A percentile compares a stretch with the other conserved stretches of the same genome.
These are phyloP conservation scores for Orthosia gothica DNA, from an alignment of 2,888 invertebrate genomes.

Conservation along the genomic window DNA sequence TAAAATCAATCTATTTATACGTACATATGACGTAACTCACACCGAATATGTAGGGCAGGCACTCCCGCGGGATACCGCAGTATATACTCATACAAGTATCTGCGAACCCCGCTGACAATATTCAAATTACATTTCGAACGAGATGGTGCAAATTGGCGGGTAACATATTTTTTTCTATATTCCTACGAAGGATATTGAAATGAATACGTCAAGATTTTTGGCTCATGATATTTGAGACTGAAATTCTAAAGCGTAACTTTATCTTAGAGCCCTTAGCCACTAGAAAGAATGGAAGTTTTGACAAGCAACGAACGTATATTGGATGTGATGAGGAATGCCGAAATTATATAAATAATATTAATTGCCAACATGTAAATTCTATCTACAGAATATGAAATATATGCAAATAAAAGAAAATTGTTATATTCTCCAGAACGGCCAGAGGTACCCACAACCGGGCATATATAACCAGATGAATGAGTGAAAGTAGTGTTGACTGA, in stretches of 20 bases:
- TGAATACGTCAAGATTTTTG: slow-evolving; percentile 51
- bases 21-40: slow-evolving; percentile 15
- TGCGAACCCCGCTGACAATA: slow-evolving; percentile 70
- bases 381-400: too few relatives aligned
- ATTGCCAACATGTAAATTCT: too few relatives aligned
- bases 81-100: slow-evolving; percentile 59
- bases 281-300: neutral
- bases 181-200: slow-evolving; percentile 50
- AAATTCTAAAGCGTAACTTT: neutral
- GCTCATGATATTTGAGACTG: slow-evolving; percentile 1
- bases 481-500: too few relatives aligned
- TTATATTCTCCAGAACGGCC: too few relatives aligned
- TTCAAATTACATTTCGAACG: slow-evolving; percentile 82
- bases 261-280: neutral
- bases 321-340: too few relatives aligned
- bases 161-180: slow-evolving; percentile 74
- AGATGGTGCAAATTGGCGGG: slow-evolving; percentile 79
- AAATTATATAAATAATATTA: too few relatives aligned
- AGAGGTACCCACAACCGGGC: too few relatives aligned
- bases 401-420: too few relatives aligned
- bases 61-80: slow-evolving; percentile 54
- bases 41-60: slow-evolving; percentile 52
- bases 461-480: too few relatives aligned
- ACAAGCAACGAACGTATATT: neutral
- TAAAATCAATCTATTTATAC: slow-evolving; percentile 49